Percentiles rank a stretch among this genome's conserved stretches.
phyloP scores from a whole-genome alignment of 2,113 vertebrate genomes.

The Oceanites oceanicus region DNA sequence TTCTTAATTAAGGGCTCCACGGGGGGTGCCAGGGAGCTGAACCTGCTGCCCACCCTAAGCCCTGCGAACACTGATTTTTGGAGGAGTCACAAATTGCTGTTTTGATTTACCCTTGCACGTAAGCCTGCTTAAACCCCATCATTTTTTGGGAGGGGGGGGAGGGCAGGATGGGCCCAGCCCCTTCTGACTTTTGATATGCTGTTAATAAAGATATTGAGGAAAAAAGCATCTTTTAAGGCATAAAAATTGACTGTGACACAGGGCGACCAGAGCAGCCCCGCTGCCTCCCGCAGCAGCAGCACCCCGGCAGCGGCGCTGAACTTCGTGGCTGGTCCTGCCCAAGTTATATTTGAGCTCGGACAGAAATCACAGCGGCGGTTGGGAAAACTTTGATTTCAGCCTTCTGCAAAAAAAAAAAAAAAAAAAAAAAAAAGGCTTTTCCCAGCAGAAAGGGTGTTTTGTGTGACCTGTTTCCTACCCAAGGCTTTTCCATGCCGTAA shows the following conservation, averaged over 20 bases:
- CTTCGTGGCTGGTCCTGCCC: neutral
- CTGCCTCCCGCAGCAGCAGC: neutral
- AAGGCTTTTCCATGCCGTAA: neutral
- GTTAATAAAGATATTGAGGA: neutral
- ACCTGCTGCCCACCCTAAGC: neutral
- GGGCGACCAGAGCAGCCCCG: rapidly evolving
- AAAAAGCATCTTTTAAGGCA: neutral
- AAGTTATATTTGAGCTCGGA: neutral
- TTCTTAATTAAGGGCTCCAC: rapidly evolving
- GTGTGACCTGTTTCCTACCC: neutral
- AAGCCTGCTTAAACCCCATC: neutral
- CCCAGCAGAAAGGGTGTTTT: neutral
- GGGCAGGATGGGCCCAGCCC: neutral
- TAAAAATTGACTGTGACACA: neutral
- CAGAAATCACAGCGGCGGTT: neutral
- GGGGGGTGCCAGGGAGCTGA: neutral
- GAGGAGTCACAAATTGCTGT: neutral
- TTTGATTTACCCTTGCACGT: neutral
- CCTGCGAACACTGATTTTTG: neutral
- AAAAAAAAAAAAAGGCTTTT: neutral
- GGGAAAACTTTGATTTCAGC: neutral
- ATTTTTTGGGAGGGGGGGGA: too few relatives aligned
- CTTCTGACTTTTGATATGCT: neutral
- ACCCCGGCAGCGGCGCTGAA: rapidly evolving
- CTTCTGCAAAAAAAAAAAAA: neutral